These are phyloP conservation scores for Sinosuthora webbiana DNA, from an alignment of 2,113 vertebrate species.

Conservation along the genomic window DNA sequence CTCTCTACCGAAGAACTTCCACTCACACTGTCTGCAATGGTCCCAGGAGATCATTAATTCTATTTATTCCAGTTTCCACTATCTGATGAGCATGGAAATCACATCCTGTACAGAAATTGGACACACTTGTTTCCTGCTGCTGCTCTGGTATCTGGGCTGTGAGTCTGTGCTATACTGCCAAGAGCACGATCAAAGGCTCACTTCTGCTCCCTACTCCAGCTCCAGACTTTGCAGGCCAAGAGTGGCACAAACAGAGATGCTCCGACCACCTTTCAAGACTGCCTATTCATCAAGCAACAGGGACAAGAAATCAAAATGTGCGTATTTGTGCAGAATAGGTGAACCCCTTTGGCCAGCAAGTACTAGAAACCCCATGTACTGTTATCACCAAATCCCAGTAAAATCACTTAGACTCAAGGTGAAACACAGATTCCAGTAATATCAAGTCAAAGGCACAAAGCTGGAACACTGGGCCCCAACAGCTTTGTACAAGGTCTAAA, in stretches of 20 bases:
- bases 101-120: conserved; percentile 29
- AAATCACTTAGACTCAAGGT: background rate
- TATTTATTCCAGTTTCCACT: conserved; percentile 14
- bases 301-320: background rate
- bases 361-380: background rate
- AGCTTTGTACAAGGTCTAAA: background rate
- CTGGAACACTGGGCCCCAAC: background rate
- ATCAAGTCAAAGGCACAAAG: background rate
- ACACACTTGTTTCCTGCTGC: background rate
- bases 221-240: background rate
- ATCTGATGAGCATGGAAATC: conserved; percentile 18
- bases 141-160: background rate
- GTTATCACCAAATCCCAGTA: background rate
- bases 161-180: background rate
- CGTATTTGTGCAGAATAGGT: fast-evolving
- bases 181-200: background rate
- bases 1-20: background rate
- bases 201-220: background rate
- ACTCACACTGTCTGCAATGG: background rate
- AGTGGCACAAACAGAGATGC: background rate
- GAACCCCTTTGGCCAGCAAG: background rate
- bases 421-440: background rate
- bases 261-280: fast-evolving
- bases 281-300: background rate
- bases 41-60: conserved; percentile 26